Base-by-base conservation (phyloP, 2,113 vertebrate genomes). In the Callipepla californica region DNA sequence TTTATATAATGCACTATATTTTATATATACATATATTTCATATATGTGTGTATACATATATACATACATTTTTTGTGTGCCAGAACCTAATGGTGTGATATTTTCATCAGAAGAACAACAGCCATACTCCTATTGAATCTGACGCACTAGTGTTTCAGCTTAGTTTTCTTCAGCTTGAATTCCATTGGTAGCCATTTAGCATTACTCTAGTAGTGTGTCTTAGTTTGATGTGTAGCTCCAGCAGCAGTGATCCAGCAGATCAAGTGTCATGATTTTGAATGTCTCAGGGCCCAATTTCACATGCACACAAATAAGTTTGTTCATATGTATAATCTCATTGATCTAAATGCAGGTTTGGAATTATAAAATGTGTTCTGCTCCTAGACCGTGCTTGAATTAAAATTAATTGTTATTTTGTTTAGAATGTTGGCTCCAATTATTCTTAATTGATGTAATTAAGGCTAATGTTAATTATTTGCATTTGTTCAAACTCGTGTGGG, bases 241-340 rank as follows among this genome's bases (percentile, higher is more conserved):
- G 55, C 36, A 89, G 34, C 67, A 77, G 38, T 25, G 34, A 80
- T 65, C 9, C 15, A 92, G 51, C 28, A 84, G 75, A 23, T 42
- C 58, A 84, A 77, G 80, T 53, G 26, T 87, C 61, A 23, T 78
- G 57, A 65, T 88, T 85, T 90, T 65, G 68, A 80, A 86, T 45
- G 50, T 80, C 94, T 92, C 93, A 91, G 89, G 93, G 76, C 90
- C 82, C 73, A 86, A 30, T 91, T 88, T 78, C 79, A 16, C 65
- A 38, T 66, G 48, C 40, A 42, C 44, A 82, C 13, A 72, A 26
- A 18, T 30, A 26, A 0, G 0, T 90, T 85, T 93, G 47, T 89
- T 84, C 38, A 14, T 81, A 61, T 66, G 17, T 59, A 44, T 59
- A 78, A 78, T 84, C 48, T 87, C 44, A 83, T 50, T 72, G 69